These are phyloP conservation scores for Platysternon megacephalum DNA, from an alignment of 2,113 vertebrate genomes.

Conservation along the genomic window DNA sequence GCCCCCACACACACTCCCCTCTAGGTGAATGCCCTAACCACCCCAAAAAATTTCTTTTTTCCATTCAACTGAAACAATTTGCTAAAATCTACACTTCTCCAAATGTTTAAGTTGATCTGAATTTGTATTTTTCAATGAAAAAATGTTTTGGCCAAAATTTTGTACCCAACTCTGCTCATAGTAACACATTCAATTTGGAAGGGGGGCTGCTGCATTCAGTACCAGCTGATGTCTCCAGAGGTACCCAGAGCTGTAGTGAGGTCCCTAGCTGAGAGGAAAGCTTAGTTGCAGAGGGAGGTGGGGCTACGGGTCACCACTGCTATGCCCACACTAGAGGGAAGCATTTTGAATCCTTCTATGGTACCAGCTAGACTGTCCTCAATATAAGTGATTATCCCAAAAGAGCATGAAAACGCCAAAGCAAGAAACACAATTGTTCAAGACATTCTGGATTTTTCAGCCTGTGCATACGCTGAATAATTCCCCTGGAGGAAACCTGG, in stretches of 20 bases:
- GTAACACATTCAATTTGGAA: neutral
- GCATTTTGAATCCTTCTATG: neutral
- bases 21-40: no score
- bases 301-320: neutral
- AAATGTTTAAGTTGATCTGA: no score
- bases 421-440: no score
- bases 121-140: no score
- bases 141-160: neutral
- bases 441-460: slow-evolving; percentile 64
- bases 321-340: neutral
- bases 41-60: no score
- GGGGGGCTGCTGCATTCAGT: neutral
- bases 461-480: slow-evolving; percentile 39
- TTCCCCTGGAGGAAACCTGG: slow-evolving; percentile 24
- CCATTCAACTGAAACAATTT: no score
- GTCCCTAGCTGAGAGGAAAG: neutral
- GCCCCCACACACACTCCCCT: no score
- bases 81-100: no score
- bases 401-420: neutral
- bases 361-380: neutral
- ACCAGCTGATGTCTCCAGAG: neutral
- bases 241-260: neutral
- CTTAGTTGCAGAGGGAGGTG: neutral
- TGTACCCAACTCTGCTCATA: neutral
- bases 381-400: neutral